Conservation (phyloP, 2,888 invertebrate genomes). For the Drosophila antonietae region DNA sequence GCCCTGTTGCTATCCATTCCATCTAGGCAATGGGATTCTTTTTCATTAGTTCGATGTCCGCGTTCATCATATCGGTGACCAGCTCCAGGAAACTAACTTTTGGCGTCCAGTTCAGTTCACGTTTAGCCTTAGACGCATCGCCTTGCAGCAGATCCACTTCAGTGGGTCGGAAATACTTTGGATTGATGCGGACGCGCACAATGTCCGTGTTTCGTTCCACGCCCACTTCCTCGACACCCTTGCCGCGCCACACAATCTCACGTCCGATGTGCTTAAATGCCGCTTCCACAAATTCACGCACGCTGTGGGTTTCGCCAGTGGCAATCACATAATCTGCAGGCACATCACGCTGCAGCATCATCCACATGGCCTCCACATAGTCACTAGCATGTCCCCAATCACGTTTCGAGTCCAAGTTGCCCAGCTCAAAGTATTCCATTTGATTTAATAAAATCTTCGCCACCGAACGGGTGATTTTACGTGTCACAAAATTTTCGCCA, state of each 20-base stretch:
- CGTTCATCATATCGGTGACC: conserved; percentile 97
- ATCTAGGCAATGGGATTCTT: conserved; percentile 93
- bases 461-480: conserved; percentile 98
- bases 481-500: conserved; percentile 99
- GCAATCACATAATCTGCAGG: conserved; percentile 99
- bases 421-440: conserved; percentile 93
- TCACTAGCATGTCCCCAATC: conserved; percentile 99
- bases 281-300: conserved; percentile 97
- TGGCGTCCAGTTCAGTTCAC: conserved; percentile 94
- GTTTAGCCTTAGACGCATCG: conserved; percentile 96
- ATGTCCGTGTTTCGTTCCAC: conserved; percentile 89
- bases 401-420: conserved; percentile 96
- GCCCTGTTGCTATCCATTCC: conserved; percentile 12
- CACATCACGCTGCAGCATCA: conserved; percentile 96
- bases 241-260: conserved; percentile 94
- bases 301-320: conserved; percentile 97
- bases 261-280: conserved; percentile 94
- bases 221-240: conserved; percentile 91
- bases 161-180: conserved; percentile 98
- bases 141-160: conserved; percentile 98
- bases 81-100: conserved; percentile 92
- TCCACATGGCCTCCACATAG: conserved; percentile 99
- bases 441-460: conserved; percentile 97
- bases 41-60: conserved; percentile 96
- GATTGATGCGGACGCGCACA: conserved; percentile 94